Base-by-base conservation (phyloP, 2,113 vertebrate species). In the Tachysurus fulvidraco region DNA sequence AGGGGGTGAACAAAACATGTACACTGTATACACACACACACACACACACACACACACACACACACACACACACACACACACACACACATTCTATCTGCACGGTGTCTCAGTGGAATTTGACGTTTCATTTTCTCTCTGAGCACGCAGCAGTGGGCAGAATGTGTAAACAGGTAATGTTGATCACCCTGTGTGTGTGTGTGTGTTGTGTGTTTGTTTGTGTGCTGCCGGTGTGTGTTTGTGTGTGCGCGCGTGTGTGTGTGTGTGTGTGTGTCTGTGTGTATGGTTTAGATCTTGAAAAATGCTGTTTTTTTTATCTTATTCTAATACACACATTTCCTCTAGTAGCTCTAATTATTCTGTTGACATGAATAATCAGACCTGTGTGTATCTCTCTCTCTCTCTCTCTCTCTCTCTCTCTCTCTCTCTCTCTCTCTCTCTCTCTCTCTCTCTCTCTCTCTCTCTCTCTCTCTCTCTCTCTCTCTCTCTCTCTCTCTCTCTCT, bases 131-230 rank as follows among this genome's bases (percentile, higher is more conserved):
- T 57, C 21, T 46, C 36, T 44, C 14, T 52, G 28, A 83, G 7
- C 44, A 50, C 3, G 71, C 41, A 65, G 83, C 17, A 65, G 84
- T 71, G 67, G 41, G 11, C 44, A 65, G 84, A 85, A 85, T 85
- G 44, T 46, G 25, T 16, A 54, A 85, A 79, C 76, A 85, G 59
- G 17, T 79, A 54, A 85, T 60, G 25, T 6, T 21, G 6, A 54
- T 65, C 41, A 50, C 73, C 55, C 46, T 76, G 41, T 50, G 71
- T 77, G 83, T 74, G 83, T 84, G 83, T 73, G 52, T 83, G 82
- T 46, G 28, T 60, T 80, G 79, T 73, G 64, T 73, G 85, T 82
- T 25, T 81, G 17, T 52, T 13, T 57, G 57, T 60, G 57, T 60
- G 54, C n/a, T 55, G 59, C 23, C 23, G 25, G 23, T n/a, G n/a